A percentile compares a stretch with the other conserved stretches of the same genome.
Conservation (phyloP, 2,797 vertebrate species). For the Myoxocephalus aenaeus region DNA sequence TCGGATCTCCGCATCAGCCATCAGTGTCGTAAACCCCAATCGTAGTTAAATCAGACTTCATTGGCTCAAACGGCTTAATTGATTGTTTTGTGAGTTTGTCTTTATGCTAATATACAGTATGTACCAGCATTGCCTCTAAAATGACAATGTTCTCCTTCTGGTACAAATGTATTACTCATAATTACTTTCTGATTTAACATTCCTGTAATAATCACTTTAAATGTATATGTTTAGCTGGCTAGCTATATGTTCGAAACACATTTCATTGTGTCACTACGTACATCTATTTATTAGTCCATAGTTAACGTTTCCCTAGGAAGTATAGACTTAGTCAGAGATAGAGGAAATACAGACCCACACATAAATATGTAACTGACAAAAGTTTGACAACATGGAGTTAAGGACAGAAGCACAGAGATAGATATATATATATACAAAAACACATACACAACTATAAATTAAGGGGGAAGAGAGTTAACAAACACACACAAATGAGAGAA, state of each 20-base stretch:
- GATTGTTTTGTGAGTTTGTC: slow-evolving; percentile 27
- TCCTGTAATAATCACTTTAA: not conserved
- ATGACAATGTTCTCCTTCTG: not conserved
- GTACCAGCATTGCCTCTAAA: not conserved
- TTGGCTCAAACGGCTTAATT: slow-evolving; percentile 31
- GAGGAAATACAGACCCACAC: slow-evolving; percentile 41
- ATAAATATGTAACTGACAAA: slow-evolving; percentile 54
- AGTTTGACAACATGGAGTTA: slow-evolving; percentile 32
- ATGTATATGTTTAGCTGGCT: not conserved
- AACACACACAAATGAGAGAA: slow-evolving; percentile 52
- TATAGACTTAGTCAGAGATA: slow-evolving; percentile 34
- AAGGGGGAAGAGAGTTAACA: slow-evolving; percentile 39
- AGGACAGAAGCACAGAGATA: slow-evolving; percentile 38
- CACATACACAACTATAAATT: slow-evolving; percentile 41
- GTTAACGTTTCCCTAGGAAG: slow-evolving; percentile 12
- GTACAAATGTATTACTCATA: not conserved
- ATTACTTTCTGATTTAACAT: not conserved
- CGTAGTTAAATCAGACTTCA: slow-evolving; percentile 42
- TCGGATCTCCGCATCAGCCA: slow-evolving; percentile 55
- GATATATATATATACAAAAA: slow-evolving; percentile 33
- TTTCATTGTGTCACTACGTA: not conserved
- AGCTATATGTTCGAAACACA: not conserved
- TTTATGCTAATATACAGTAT: slow-evolving; percentile 3
- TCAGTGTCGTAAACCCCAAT: slow-evolving; percentile 45
- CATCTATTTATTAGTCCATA: not conserved